These are phyloP conservation scores for Columba guinea DNA, from an alignment of 2,797 vertebrate species.

Conservation along the genomic window DNA sequence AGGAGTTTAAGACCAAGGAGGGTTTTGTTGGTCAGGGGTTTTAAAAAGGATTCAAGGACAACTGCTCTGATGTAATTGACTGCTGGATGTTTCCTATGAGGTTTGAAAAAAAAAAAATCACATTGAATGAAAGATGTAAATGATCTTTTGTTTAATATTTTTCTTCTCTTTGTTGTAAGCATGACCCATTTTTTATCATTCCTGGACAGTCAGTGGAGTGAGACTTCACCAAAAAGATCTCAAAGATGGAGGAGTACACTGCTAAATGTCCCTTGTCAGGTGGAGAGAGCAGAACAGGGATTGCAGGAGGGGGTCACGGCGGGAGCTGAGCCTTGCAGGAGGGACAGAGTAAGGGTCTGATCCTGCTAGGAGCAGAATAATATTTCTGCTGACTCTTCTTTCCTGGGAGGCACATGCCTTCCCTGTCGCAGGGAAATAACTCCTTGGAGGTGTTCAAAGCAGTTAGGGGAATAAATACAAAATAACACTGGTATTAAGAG, in stretches of 20 bases:
- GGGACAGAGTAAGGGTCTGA: not conserved
- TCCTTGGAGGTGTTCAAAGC: not conserved
- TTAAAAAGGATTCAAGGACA: not conserved
- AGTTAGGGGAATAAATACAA: not conserved
- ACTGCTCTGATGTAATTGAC: constrained; percentile 21
- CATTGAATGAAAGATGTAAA: not conserved
- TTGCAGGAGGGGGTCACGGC: not conserved
- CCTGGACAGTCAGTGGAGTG: not conserved
- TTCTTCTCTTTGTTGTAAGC: not conserved
- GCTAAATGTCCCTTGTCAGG: not conserved
- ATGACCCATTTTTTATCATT: not conserved
- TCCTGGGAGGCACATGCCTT: not conserved
- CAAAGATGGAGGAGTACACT: not conserved
- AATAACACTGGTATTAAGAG: accelerated
- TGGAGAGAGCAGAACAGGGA: not conserved
- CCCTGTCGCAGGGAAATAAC: not conserved
- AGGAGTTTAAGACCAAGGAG: constrained; percentile 45
- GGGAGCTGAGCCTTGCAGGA: not conserved
- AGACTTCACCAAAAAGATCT: not conserved
- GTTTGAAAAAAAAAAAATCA: not conserved
- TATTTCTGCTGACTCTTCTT: not conserved
- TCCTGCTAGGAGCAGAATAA: not conserved
- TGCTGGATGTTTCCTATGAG: not conserved
- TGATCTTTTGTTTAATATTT: not conserved
- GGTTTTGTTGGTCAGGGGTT: not conserved